Conservation (phyloP, 2,797 vertebrate genomes). For the Heterohyrax brucei region DNA sequence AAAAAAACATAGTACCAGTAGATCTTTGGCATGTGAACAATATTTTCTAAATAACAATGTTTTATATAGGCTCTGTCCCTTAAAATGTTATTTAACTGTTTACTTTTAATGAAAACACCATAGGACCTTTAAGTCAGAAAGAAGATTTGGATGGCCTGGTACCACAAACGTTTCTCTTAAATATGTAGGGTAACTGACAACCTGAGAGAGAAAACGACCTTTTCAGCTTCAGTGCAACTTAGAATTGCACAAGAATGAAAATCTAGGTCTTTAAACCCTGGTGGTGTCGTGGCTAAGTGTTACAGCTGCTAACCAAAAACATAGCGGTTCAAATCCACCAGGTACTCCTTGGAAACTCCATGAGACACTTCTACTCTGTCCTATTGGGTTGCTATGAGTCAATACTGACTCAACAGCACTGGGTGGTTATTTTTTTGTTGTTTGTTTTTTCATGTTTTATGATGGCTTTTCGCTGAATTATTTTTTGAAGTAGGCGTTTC, state of each 20-base stretch:
- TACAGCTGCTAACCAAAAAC: no score
- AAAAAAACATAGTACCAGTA: not conserved
- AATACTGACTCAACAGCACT: no score
- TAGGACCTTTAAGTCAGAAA: not conserved
- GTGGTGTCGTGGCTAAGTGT: no score
- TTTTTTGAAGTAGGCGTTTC: not conserved
- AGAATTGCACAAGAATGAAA: not conserved
- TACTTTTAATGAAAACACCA: not conserved
- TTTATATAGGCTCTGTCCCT: not conserved
- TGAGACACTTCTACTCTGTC: no score
- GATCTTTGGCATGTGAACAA: constrained; percentile 27
- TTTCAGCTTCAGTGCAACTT: not conserved
- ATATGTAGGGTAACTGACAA: not conserved
- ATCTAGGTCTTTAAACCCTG: no score
- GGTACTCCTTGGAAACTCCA: no score
- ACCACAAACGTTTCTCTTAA: not conserved
- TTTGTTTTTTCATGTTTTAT: not conserved
- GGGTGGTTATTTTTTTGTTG: no score
- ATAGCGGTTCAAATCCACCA: no score
- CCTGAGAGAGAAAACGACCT: not conserved
- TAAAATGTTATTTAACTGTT: constrained; percentile 47
- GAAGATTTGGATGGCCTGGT: not conserved
- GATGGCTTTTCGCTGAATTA: constrained; percentile 20
- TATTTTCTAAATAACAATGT: constrained; percentile 13
- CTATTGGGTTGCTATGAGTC: no score